phyloP scores from a whole-genome alignment of 1,140 invertebrate genomes.

The Ips nitidus region DNA sequence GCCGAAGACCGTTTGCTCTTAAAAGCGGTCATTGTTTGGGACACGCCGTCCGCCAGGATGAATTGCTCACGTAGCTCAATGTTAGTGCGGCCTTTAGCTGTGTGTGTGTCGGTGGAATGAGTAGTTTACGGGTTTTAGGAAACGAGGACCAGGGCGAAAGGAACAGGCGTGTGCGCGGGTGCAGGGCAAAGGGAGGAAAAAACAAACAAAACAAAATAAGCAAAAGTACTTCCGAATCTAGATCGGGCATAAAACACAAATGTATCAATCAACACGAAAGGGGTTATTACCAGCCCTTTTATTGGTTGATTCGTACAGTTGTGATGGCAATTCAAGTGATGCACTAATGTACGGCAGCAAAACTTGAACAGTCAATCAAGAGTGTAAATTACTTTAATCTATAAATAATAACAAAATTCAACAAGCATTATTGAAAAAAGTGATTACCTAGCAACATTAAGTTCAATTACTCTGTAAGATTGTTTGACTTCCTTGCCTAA shows the following conservation, averaged over 20 bases:
- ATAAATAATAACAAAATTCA: no score
- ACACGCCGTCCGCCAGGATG: slow-evolving; percentile 95
- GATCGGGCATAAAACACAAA: not conserved
- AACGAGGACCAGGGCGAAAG: slow-evolving; percentile 26
- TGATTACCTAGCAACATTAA: no score
- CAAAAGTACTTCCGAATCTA: slow-evolving; percentile 36
- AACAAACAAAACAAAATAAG: slow-evolving; percentile 52
- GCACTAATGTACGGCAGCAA: no score
- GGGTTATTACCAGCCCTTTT: no score
- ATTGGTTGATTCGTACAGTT: no score
- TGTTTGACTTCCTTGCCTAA: no score
- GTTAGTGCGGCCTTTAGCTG: slow-evolving; percentile 99
- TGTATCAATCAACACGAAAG: not conserved
- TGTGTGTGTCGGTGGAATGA: slow-evolving; percentile 47
- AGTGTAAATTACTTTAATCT: no score
- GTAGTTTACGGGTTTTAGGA: slow-evolving; percentile 32
- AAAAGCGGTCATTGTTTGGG: slow-evolving; percentile 96
- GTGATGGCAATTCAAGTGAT: no score
- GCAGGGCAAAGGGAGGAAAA: slow-evolving; percentile 39
- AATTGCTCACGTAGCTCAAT: slow-evolving; percentile 98
- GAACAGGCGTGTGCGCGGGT: slow-evolving; percentile 16
- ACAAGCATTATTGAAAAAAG: no score
- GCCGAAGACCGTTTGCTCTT: slow-evolving; percentile 83
- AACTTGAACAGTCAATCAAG: no score
- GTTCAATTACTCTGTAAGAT: no score